Percentiles rank a stretch among this genome's conserved stretches.
phyloP scores from a whole-genome alignment of 2,797 vertebrate genomes.

The Leptoclinus maculatus region DNA sequence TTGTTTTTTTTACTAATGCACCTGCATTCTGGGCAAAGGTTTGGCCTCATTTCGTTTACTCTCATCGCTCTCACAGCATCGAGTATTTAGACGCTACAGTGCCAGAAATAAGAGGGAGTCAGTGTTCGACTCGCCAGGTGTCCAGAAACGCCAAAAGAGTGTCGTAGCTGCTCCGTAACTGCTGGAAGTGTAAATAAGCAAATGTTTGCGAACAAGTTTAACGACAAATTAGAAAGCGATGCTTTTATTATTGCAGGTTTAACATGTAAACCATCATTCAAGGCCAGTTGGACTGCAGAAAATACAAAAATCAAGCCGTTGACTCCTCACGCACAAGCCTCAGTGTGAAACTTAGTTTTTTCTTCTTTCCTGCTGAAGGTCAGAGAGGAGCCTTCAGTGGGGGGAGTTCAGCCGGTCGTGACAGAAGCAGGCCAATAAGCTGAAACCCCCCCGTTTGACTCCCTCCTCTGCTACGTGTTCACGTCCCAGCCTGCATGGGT shows the following conservation, averaged over 20 bases:
- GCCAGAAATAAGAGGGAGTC: neutral
- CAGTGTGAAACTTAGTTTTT: conserved; percentile 17
- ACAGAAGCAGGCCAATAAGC: conserved; percentile 54
- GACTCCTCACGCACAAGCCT: conserved; percentile 7
- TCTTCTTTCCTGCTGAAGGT: conserved; percentile 23
- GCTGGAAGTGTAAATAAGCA: neutral
- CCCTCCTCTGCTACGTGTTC: conserved; percentile 25
- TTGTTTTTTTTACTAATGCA: neutral
- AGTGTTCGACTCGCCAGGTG: neutral
- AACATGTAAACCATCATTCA: neutral
- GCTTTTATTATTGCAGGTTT: neutral
- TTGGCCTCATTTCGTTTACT: neutral
- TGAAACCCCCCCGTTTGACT: conserved; percentile 18
- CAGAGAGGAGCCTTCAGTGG: conserved; percentile 34
- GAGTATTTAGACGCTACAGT: neutral
- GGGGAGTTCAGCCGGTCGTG: conserved; percentile 17
- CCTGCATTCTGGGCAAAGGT: too few relatives aligned
- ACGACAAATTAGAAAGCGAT: neutral
- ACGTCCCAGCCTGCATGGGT: conserved; percentile 1
- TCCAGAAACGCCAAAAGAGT: neutral
- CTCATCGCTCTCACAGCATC: neutral
- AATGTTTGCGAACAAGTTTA: neutral
- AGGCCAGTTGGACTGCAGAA: neutral
- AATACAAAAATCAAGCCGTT: neutral
- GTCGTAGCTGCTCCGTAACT: neutral